Conservation (phyloP, 30 jellyfish, hydroid and myxozoan genomes). For the Clytia hemisphaerica region DNA sequence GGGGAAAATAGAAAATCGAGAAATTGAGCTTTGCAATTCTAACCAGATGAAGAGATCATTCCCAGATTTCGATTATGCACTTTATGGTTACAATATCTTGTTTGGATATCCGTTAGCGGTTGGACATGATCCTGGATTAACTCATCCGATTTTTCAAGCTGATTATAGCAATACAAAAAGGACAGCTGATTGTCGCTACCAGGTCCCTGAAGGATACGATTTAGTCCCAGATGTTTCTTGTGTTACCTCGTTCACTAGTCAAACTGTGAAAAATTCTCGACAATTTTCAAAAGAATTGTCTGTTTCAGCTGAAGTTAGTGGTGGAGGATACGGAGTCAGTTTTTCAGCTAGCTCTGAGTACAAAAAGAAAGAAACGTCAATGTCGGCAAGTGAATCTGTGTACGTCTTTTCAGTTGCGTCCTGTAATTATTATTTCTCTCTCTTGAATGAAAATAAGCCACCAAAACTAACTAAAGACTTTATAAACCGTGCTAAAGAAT, state of each 20-base stretch:
- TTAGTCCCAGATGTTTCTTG: conserved; percentile 54
- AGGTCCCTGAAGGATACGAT: conserved; percentile 43
- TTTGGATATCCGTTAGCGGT: conserved; percentile 46
- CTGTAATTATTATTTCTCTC: conserved; percentile 45
- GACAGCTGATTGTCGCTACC: conserved; percentile 53
- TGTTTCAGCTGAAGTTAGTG: conserved; percentile 29
- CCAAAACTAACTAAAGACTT: conserved; percentile 30
- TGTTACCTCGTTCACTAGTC: conserved; percentile 43
- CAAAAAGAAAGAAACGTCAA: conserved; percentile 23
- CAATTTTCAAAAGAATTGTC: conserved; percentile 32
- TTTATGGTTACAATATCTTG: conserved; percentile 48
- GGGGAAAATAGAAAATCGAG: too few relatives aligned
- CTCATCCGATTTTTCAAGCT: conserved; percentile 40
- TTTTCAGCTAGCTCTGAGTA: conserved; percentile 46
- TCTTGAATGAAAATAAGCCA: conserved; percentile 43
- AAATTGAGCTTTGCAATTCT: conserved; percentile 26
- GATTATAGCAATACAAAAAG: conserved; percentile 25
- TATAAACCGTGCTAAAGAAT: conserved; percentile 8
- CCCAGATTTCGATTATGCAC: conserved; percentile 61
- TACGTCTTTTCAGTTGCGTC: conserved; percentile 40
- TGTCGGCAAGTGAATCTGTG: conserved; percentile 35
- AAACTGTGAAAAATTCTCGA: conserved; percentile 19
- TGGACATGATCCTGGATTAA: conserved; percentile 69
- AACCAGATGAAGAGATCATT: conserved; percentile 9
- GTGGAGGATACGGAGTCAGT: conserved; percentile 56